These are phyloP conservation scores for Xenus cinereus DNA, from an alignment of 2,113 vertebrate genomes.

Conservation along the genomic window DNA sequence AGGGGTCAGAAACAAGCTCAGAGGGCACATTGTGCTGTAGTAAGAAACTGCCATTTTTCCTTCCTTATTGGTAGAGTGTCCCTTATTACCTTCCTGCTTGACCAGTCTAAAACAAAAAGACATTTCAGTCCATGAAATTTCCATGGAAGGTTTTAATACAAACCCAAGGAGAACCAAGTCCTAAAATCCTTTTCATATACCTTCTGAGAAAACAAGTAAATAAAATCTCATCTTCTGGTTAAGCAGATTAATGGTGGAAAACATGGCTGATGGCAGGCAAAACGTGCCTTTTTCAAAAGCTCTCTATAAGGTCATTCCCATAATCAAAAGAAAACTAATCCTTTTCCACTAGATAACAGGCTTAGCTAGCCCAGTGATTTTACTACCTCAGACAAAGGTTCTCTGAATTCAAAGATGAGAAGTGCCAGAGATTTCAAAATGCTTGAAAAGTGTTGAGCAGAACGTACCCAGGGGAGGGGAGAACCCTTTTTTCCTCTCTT, in stretches of 20 bases:
- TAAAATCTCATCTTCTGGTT: neutral
- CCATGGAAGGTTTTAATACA: neutral
- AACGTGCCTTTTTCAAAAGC: neutral
- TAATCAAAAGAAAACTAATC: conserved; percentile 29
- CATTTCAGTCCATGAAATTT: neutral
- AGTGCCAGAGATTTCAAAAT: conserved; percentile 36
- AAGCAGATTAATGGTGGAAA: neutral
- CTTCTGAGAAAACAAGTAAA: conserved; percentile 1
- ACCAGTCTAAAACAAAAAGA: neutral
- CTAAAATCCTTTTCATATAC: neutral
- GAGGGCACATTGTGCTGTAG: neutral
- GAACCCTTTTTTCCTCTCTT: accelerated
- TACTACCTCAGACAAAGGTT: conserved; percentile 41
- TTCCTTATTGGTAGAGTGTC: neutral
- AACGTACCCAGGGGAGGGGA: neutral
- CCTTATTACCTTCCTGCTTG: neutral
- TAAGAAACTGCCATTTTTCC: neutral
- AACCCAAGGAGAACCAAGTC: neutral
- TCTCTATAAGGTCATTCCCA: neutral
- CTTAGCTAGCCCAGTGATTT: conserved; percentile 35
- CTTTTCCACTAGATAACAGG: conserved; percentile 13
- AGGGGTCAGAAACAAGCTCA: neutral
- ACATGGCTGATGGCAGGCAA: neutral
- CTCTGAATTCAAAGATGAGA: conserved; percentile 42
- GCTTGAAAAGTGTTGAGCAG: neutral